These are phyloP conservation scores for Armadillidium nasatum DNA, from an alignment of 1,140 invertebrate genomes.

Conservation along the genomic window DNA sequence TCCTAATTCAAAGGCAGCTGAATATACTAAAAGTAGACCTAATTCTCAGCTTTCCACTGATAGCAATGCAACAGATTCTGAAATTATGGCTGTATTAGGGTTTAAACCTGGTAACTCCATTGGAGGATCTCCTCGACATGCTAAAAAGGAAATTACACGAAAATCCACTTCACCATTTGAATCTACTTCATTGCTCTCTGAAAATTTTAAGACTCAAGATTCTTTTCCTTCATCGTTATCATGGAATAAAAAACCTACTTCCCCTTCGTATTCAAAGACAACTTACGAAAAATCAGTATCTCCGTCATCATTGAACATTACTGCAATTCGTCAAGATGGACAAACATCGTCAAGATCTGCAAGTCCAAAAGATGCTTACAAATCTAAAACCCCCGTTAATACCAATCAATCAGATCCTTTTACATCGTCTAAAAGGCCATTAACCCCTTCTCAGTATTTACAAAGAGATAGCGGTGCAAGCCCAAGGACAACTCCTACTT, in stretches of 20 bases:
- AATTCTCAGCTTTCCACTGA: conserved; percentile 56
- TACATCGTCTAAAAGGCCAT: conserved; percentile 28
- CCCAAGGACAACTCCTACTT: conserved; percentile 59
- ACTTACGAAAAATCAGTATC: conserved; percentile 26
- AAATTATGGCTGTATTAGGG: conserved; percentile 55
- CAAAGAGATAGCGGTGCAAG: conserved; percentile 32
- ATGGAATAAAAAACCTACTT: conserved; percentile 33
- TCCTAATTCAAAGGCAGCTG: conserved; percentile 39
- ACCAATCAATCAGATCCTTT: conserved; percentile 28
- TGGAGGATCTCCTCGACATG: conserved; percentile 32
- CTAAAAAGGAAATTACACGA: conserved; percentile 20
- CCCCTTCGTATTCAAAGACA: conserved; percentile 34
- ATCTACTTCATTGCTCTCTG: neutral
- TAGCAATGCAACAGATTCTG: conserved; percentile 53
- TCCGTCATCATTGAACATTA: too few species aligned
- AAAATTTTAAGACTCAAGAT: conserved; percentile 23
- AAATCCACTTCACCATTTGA: conserved; percentile 29
- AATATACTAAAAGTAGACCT: conserved; percentile 52
- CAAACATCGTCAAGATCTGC: conserved; percentile 31
- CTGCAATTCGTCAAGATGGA: conserved; percentile 38
- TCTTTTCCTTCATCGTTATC: conserved; percentile 27
- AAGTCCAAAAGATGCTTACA: conserved; percentile 36
- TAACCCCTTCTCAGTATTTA: conserved; percentile 33
- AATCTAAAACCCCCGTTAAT: conserved; percentile 28
- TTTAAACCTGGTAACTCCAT: conserved; percentile 40